Conservation (phyloP, 1,140 invertebrate species). For the Neotoxoptera formosana region DNA sequence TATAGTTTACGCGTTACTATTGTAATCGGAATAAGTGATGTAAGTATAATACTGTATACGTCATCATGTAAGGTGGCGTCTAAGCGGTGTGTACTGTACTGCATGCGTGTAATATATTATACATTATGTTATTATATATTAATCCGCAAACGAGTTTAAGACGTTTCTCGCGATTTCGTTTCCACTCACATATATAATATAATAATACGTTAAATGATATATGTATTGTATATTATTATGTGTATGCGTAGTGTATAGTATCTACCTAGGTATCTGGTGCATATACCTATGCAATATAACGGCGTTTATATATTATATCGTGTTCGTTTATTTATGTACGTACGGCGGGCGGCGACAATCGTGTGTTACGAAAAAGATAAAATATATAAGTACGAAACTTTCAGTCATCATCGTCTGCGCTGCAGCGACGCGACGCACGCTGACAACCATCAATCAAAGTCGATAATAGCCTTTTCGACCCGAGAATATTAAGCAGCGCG, state of each 20-base stretch:
- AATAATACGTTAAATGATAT: too few relatives aligned
- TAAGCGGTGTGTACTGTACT: not conserved
- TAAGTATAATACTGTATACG: not conserved
- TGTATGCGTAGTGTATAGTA: not conserved
- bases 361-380: slow-evolving; percentile 3
- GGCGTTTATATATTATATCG: not conserved
- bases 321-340: not conserved
- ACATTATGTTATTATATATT: not conserved
- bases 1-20: not conserved
- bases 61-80: not conserved
- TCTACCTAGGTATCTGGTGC: not conserved
- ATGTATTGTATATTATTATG: not conserved
- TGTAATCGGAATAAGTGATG: slow-evolving; percentile 3
- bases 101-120: not conserved
- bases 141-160: not conserved
- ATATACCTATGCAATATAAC: not conserved
- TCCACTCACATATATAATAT: not conserved
- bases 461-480: slow-evolving; percentile 5
- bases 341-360: not conserved
- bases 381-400: slow-evolving; percentile 1
- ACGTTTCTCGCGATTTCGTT: not conserved
- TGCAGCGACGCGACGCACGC: too few relatives aligned
- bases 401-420: not conserved
- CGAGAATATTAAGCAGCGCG: not conserved
- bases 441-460: slow-evolving; percentile 1